A percentile compares a stretch with the other conserved stretches of the same genome.
phyloP scores from a whole-genome alignment of 2,888 invertebrate genomes.

The Stenodema calcarata region DNA sequence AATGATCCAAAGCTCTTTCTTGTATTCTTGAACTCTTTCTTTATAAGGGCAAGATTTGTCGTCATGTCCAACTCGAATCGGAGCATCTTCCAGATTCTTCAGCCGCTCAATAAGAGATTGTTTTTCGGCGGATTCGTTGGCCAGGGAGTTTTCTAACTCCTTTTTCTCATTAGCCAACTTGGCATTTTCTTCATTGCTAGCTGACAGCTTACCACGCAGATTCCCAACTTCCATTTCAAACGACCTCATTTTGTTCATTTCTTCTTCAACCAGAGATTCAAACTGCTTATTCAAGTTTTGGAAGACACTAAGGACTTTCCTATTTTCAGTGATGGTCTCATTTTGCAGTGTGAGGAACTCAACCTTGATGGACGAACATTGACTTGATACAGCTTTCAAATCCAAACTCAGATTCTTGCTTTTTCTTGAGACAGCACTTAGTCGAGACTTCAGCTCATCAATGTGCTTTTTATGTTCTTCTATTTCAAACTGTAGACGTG shows the following conservation, averaged over 20 bases:
- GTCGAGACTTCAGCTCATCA: neutral
- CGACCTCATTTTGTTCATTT: neutral
- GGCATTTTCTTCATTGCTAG: neutral
- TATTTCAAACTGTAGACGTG: neutral
- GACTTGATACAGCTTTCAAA: neutral
- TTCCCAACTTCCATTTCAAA: neutral
- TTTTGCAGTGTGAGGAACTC: neutral
- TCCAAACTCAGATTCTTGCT: neutral
- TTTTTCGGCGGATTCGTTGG: neutral
- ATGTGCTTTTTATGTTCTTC: neutral
- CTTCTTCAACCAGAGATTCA: neutral
- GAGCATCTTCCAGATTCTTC: neutral
- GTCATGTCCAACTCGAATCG: neutral
- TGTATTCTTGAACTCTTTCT: slow-evolving; percentile 7
- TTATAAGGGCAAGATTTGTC: slow-evolving; percentile 22
- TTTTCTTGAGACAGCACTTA: neutral
- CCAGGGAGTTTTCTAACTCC: neutral
- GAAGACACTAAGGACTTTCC: neutral
- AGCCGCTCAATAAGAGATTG: neutral
- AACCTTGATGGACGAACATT: neutral
- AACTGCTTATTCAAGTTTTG: neutral
- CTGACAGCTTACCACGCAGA: neutral
- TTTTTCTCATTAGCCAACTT: neutral
- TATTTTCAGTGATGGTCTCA: neutral
- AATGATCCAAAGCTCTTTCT: slow-evolving; percentile 14